Base-by-base conservation (phyloP, 35 echinoderm and acorn worm genomes). In the Stichopus chloronotus region DNA sequence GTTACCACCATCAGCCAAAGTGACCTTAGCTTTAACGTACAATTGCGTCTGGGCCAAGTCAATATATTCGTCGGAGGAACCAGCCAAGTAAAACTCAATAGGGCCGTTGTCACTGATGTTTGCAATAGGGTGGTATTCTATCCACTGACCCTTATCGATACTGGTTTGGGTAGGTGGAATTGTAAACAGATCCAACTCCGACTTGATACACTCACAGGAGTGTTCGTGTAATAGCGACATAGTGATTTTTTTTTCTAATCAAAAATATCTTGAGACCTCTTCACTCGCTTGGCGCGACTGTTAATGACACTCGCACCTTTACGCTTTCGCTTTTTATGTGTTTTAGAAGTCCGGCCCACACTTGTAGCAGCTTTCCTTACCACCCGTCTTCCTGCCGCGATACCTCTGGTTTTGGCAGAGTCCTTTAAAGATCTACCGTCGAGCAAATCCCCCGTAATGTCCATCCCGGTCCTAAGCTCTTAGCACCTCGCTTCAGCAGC, bases 151-250 rank as follows among this genome's bases (percentile, higher is more conserved):
- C 53, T 93, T 90, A 52, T 90, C 92, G n/a, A 93, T 93, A 87
- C 92, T 96, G 0, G 94, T 95, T 23, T 88, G 86, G 11, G 86
- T 88, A 9, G 86, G 86, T 25, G 86, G 86, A 9, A 88, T 5
- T 10, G n/a, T 24, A 69, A 96, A 96, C 11, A 96, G 53, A 90
- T 96, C 95, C 20, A 96, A 56, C 56, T 96, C 95, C 9, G 95
- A 96, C 63, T 96, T 93, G 3, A 87, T 83, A 22, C 95, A 90
- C 55, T 96, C 87, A 21, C 74, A 93, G 0, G 95, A 96, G 25
- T 93, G 8, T 8, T 91, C 63, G 56, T 96, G 95, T 52, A 94
- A 3, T 9, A 90, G 65, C 22, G 87, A 86, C 92, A 94, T 94
- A 69, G 16, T 55, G 80, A 7, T 17, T 7, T 56, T 71, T 71